Evolutionary conservation across 2,797 vertebrate genomes (phyloP).

Genomic region (Acrossocheilus wenchowensis): DNA sequence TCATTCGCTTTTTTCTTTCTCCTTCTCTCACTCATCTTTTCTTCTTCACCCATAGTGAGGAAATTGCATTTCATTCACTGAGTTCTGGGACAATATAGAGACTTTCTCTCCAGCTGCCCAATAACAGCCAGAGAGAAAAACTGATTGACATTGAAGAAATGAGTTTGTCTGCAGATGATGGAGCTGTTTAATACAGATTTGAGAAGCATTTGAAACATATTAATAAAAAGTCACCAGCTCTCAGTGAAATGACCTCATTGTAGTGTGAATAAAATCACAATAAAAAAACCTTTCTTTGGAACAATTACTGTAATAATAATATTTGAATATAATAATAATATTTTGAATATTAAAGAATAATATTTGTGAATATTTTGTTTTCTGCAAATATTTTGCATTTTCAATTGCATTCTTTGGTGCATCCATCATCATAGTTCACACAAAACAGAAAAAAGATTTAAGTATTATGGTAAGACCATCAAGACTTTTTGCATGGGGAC

Average conservation of each 20-base stretch:
- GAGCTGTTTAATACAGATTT: slow-evolving; percentile 11
- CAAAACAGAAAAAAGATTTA: neutral
- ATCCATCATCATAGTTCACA: neutral
- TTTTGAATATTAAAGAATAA: neutral
- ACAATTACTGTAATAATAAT: neutral
- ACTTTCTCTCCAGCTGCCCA: neutral
- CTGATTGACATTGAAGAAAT: slow-evolving; percentile 13
- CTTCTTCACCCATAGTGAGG: slow-evolving; percentile 34
- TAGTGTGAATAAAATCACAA: neutral
- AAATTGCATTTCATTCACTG: slow-evolving; percentile 62
- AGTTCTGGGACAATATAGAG: slow-evolving; percentile 56
- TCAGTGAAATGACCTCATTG: neutral
- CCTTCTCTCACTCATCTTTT: neutral
- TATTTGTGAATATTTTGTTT: neutral
- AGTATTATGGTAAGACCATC: neutral
- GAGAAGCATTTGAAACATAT: slow-evolving; percentile 11
- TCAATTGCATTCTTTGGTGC: neutral
- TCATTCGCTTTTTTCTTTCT: slow-evolving; percentile 4
- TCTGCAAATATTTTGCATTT: neutral
- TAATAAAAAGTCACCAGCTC: neutral
- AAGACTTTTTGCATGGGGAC: neutral
- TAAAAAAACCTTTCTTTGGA: neutral
- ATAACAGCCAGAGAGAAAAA: slow-evolving; percentile 12
- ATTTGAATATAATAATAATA: no score
- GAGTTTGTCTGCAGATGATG: slow-evolving; percentile 12